A percentile compares a stretch with the other conserved stretches of the same genome.
phyloP scores from a whole-genome alignment of 1,140 invertebrate genomes.

The Ectropis grisescens region DNA sequence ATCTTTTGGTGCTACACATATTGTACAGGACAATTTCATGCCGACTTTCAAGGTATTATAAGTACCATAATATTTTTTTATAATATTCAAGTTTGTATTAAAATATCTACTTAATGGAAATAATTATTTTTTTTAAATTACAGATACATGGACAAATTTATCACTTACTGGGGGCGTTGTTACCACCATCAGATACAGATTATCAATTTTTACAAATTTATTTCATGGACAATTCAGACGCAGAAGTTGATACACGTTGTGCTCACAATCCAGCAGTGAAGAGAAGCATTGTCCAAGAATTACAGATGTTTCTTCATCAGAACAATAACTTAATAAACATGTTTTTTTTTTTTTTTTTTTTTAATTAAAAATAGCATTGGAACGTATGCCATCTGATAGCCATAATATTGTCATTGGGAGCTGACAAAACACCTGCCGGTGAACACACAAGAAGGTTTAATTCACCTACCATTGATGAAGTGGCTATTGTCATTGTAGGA shows the following conservation, averaged over 20 bases:
- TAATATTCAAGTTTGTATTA: too few relatives aligned
- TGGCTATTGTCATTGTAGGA: conserved; percentile 22
- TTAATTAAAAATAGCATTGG: conserved; percentile 15
- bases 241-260: conserved; percentile 5
- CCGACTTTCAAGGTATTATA: conserved; percentile 23
- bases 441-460: conserved; percentile 28
- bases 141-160: too few relatives aligned
- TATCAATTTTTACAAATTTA: conserved; percentile 12
- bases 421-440: conserved; percentile 15
- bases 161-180: conserved; percentile 7
- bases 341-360: too few relatives aligned
- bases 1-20: conserved; percentile 17
- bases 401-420: conserved; percentile 4
- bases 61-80: too few relatives aligned
- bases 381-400: conserved; percentile 25
- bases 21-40: conserved; percentile 11
- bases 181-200: conserved; percentile 1
- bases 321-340: conserved; percentile 20
- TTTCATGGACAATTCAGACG: conserved; percentile 7
- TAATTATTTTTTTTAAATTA: conserved; percentile 13
- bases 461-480: conserved; percentile 24
- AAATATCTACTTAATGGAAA: conserved; percentile 6
- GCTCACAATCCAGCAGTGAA: too few relatives aligned
- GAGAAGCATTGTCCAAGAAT: conserved; percentile 7
- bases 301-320: conserved; percentile 19